These are phyloP conservation scores for Psophia crepitans DNA, from an alignment of 2,113 vertebrate genomes.

Conservation along the genomic window DNA sequence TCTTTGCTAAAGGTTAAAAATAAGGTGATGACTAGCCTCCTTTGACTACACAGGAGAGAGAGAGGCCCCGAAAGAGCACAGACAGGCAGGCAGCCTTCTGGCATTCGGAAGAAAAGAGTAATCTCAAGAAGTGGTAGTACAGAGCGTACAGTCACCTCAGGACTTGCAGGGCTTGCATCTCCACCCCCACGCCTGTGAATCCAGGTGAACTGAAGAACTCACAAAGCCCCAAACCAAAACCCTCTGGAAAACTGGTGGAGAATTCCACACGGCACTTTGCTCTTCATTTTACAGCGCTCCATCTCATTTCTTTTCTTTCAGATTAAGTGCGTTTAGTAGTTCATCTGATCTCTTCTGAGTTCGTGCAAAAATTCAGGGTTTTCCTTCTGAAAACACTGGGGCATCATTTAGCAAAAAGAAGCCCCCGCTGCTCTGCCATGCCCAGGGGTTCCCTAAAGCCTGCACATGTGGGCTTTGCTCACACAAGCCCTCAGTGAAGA, in stretches of 20 bases:
- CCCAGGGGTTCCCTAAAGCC: not conserved
- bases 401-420: not conserved
- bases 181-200: not conserved
- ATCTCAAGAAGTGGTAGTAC: not conserved
- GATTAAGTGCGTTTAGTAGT: not conserved
- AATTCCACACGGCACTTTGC: fast-evolving
- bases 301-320: not conserved
- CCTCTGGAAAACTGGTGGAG: not conserved
- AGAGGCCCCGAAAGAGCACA: not conserved
- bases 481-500: not conserved
- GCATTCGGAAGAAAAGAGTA: not conserved
- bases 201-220: not conserved
- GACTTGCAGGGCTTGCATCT: not conserved
- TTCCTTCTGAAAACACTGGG: not conserved
- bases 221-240: not conserved
- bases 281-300: not conserved
- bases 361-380: not conserved
- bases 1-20: not conserved
- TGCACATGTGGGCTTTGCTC: not conserved
- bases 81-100: not conserved
- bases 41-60: not conserved
- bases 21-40: not conserved
- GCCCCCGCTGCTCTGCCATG: not conserved
- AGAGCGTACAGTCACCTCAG: not conserved
- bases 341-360: not conserved